Conservation (phyloP, 2,888 invertebrate genomes). For the Perdita meconis region DNA sequence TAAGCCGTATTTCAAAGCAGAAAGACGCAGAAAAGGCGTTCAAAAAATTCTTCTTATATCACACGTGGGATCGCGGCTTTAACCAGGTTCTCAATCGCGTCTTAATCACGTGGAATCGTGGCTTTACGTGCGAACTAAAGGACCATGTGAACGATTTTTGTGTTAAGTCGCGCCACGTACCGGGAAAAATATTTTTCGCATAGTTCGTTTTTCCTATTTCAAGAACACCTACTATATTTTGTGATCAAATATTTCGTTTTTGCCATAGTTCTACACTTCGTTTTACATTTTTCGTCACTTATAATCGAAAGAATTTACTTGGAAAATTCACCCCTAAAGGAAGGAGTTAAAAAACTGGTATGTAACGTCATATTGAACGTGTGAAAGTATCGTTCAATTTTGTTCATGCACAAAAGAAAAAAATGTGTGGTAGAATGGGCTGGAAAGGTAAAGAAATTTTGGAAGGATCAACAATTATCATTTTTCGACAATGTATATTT, state of each 20-base stretch:
- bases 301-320: conserved; percentile 32
- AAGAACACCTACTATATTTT: background rate
- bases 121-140: background rate
- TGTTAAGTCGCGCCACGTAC: background rate
- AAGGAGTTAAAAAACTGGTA: background rate
- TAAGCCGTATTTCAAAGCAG: no score
- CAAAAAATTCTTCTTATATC: no score
- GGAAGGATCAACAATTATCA: conserved; percentile 28
- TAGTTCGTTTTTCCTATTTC: background rate
- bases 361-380: conserved; percentile 11
- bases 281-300: no score
- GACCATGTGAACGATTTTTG: background rate
- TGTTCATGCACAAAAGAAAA: background rate
- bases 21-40: no score
- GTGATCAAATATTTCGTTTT: background rate
- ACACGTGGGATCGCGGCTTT: background rate
- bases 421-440: background rate
- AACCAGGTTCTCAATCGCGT: background rate
- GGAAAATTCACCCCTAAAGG: conserved; percentile 7
- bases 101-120: background rate
- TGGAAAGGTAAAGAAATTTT: background rate
- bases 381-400: conserved; percentile 9
- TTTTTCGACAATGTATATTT: conserved; percentile 59
- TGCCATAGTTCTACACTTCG: no score
- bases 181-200: background rate